Evolutionary conservation across 2,113 vertebrate genomes (phyloP).

Genomic region (Plotosus lineatus): DNA sequence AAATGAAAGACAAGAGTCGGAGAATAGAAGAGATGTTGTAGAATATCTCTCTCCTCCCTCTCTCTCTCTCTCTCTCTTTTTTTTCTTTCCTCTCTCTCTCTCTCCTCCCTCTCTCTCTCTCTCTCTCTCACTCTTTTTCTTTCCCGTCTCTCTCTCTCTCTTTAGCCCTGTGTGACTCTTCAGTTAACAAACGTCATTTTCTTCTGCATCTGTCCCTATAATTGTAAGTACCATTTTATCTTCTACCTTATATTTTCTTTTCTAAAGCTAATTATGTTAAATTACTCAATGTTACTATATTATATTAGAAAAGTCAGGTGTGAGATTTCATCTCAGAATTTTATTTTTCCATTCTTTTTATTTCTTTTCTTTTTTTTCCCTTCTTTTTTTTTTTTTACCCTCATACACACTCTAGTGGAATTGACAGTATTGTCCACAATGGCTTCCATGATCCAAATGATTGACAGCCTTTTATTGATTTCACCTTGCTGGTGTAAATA

Average conservation of each 20-base stretch:
- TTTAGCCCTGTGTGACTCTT: slow-evolving; percentile 88
- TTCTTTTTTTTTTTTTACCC: neutral
- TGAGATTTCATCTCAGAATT: neutral
- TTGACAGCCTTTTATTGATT: neutral
- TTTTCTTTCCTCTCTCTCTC: slow-evolving; percentile 56
- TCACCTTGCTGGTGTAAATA: slow-evolving; percentile 13
- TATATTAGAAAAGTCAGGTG: neutral
- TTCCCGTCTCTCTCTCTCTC: slow-evolving; percentile 73
- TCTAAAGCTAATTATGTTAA: slow-evolving; percentile 45
- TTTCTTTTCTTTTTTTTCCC: neutral
- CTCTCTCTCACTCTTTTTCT: slow-evolving; percentile 45
- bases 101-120: slow-evolving; percentile 74
- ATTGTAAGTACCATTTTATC: slow-evolving; percentile 95
- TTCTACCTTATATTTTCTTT: slow-evolving; percentile 74
- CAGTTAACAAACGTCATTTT: slow-evolving; percentile 90
- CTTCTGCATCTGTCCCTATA: slow-evolving; percentile 88
- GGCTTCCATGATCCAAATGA: neutral
- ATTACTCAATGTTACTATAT: neutral
- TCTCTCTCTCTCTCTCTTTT: slow-evolving; percentile 47
- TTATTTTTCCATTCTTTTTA: neutral
- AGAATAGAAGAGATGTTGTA: slow-evolving; percentile 86
- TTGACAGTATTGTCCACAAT: neutral
- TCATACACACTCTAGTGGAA: slow-evolving; percentile 7
- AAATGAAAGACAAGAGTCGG: slow-evolving; percentile 84
- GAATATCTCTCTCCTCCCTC: slow-evolving; percentile 69